Percentiles rank a stretch among this genome's conserved stretches.
phyloP scores from a whole-genome alignment of 2,113 vertebrate species.

The Heterocephalus glaber region DNA sequence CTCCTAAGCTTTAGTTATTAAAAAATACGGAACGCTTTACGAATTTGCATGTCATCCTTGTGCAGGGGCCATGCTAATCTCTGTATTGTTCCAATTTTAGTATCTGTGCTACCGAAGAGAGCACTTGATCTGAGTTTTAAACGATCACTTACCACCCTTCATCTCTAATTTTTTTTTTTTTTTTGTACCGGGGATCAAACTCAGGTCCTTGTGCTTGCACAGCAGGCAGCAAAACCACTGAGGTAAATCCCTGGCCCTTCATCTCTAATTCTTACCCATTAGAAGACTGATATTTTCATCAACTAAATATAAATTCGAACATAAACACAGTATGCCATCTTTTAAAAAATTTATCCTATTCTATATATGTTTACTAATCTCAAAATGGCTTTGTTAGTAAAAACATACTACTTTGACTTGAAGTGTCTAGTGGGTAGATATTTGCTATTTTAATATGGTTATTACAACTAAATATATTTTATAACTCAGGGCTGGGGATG shows the following conservation, averaged over 20 bases:
- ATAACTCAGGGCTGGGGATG: neutral
- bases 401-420: neutral
- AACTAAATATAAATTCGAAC: neutral
- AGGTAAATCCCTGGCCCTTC: too few species aligned
- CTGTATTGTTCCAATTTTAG: too few species aligned
- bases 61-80: too few species aligned
- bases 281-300: neutral
- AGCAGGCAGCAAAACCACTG: too few species aligned
- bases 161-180: too few species aligned
- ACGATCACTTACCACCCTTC: neutral
- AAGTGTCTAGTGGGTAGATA: neutral
- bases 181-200: too few species aligned
- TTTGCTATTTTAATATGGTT: neutral
- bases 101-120: too few species aligned
- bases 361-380: neutral
- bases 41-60: too few species aligned
- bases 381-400: slow-evolving; percentile 19
- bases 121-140: neutral
- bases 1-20: too few species aligned
- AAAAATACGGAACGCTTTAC: too few species aligned
- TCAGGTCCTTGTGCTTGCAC: too few species aligned
- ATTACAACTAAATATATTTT: slow-evolving; percentile 13
- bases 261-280: slow-evolving; percentile 10
- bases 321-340: neutral
- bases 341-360: neutral